Base-by-base conservation (phyloP, 1,140 invertebrate species). In the Neoseiulus cucumeris region DNA sequence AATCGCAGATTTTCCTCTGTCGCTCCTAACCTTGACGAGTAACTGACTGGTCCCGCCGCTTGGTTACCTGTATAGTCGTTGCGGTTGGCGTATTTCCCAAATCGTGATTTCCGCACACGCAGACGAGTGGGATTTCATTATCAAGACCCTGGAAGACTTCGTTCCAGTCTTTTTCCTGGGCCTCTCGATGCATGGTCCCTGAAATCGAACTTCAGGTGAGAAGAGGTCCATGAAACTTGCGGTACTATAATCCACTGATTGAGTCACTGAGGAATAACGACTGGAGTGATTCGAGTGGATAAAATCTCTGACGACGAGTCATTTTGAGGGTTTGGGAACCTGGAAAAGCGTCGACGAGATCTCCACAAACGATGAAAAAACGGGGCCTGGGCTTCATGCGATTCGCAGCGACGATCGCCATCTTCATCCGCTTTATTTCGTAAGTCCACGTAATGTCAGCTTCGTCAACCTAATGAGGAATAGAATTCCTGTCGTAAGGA, bases 51-150 rank as follows among this genome's bases (percentile, higher is more conserved):
- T n/a, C n/a, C n/a, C n/a, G n/a, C n/a, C n/a, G n/a, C n/a, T n/a
- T n/a, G n/a, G n/a, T 5, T 44, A 20, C 51, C 51, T 71, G 51
- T 30, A 82, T 69, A 7, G 74, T 72, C 64, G 75, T 66, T 6
- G 64, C 51, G 17, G 78, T 79, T 39, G 81, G 81, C 6, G 66
- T 70, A 68, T 82, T 73, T 2, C 80, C 79, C 9, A 82, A 70
- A 70, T 82, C 81, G 70, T 82, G 81, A 71, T 82, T 82, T 1
- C 81, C 81, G 70, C 80, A 80, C 18, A 82, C 75, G 66, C 79
- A 81, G 55, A 82, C 72, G 44, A 81, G 66, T 39, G 79, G 77
- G 39, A 82, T 78, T 1, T 72, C 68, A 7, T 71, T 70, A 69
- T 80, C 71, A 7, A 82, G 65, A 20, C 75, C 72, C 22, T 68